A percentile compares a stretch with the other conserved stretches of the same genome.
phyloP scores from a whole-genome alignment of 2,888 invertebrate species.

The Trimorus sp. region DNA sequence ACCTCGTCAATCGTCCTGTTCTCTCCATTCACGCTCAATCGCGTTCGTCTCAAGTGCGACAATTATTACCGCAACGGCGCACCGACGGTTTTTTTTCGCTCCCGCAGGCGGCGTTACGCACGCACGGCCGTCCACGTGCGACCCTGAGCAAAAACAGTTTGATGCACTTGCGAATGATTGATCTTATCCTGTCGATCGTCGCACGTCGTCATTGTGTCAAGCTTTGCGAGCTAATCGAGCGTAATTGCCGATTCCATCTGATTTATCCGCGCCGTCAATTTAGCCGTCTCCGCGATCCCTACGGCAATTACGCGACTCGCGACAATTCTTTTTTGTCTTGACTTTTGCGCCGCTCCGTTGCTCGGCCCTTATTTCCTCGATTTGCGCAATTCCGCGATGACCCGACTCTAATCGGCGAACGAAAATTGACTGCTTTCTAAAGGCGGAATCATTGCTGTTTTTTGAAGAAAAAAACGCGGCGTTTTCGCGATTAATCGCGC shows the following conservation, averaged over 20 bases:
- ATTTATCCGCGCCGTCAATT: neutral
- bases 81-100: constrained; percentile 23
- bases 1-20: no score
- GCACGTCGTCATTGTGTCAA: constrained; percentile 24
- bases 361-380: no score
- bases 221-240: constrained; percentile 13
- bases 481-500: no score
- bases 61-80: constrained; percentile 45
- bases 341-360: no score
- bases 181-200: constrained; percentile 54
- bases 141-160: constrained; percentile 61
- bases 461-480: no score
- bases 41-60: constrained; percentile 29
- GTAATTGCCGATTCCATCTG: neutral
- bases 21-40: neutral
- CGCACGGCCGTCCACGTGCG: constrained; percentile 43
- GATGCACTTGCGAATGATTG: constrained; percentile 58
- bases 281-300: no score
- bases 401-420: no score
- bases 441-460: no score
- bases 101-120: constrained; percentile 23
- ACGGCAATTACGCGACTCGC: no score
- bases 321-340: no score
- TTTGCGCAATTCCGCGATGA: no score
- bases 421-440: no score